Conservation (phyloP, 2,797 vertebrate genomes). For the Acridotheres tristis region DNA sequence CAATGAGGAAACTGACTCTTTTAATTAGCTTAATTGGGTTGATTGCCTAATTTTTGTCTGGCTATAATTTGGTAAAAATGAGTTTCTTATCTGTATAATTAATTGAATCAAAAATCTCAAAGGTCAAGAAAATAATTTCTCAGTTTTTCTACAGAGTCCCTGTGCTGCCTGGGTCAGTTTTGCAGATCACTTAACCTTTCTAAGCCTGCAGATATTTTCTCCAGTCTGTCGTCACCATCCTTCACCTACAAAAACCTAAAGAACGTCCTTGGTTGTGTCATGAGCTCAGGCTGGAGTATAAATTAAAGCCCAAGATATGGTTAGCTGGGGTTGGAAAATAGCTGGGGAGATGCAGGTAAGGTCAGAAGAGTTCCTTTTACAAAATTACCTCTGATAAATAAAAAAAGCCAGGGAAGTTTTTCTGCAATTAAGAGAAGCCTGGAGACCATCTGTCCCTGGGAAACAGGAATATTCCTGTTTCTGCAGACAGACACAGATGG, state of each 20-base stretch:
- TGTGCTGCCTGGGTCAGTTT: neutral
- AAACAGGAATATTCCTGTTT: neutral
- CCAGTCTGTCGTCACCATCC: neutral
- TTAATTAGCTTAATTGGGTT: neutral
- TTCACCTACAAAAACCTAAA: neutral
- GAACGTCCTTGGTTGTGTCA: neutral
- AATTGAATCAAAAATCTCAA: neutral
- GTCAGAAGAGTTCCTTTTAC: neutral
- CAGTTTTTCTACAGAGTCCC: neutral
- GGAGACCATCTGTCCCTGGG: neutral
- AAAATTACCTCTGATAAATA: neutral
- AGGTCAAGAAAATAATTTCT: neutral
- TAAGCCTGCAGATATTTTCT: neutral
- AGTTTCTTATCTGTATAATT: neutral
- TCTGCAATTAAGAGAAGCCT: neutral
- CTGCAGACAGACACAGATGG: neutral
- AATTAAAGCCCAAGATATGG: neutral
- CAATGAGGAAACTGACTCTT: neutral
- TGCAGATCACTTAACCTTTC: neutral
- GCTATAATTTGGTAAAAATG: neutral
- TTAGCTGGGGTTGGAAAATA: neutral
- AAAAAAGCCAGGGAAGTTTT: neutral
- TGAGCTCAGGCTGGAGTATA: neutral
- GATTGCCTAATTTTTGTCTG: neutral
- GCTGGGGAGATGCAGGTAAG: neutral